Conservation (phyloP, 2,113 vertebrate species). For the Seriola rivoliana region DNA sequence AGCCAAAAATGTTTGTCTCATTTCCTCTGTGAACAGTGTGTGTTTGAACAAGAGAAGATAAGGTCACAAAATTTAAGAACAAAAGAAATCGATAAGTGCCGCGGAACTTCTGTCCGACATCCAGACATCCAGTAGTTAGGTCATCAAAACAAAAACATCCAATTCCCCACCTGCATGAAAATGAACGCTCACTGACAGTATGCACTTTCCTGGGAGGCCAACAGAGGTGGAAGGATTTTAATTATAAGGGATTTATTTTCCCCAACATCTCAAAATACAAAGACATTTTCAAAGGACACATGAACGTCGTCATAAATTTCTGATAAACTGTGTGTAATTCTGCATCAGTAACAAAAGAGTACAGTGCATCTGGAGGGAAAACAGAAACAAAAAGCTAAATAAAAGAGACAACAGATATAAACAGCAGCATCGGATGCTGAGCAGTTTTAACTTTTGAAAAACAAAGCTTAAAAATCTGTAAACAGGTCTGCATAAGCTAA, state of each 20-base stretch:
- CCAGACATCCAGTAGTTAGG: conserved; percentile 2
- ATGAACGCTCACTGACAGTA: not conserved
- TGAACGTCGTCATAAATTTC: conserved; percentile 24
- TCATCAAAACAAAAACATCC: not conserved
- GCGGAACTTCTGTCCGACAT: not conserved
- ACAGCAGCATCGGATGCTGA: conserved; percentile 16
- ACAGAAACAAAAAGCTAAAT: not conserved
- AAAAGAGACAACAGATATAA: not conserved
- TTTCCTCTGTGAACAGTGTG: not conserved
- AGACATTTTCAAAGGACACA: conserved; percentile 23
- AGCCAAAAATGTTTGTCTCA: not conserved
- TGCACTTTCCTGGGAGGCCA: not conserved
- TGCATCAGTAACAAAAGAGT: conserved; percentile 44
- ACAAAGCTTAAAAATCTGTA: conserved; percentile 36
- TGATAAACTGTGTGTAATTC: conserved; percentile 10
- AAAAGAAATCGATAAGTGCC: not conserved
- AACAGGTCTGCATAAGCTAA: conserved; percentile 49
- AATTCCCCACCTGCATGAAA: not conserved
- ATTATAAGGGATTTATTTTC: conserved; percentile 19
- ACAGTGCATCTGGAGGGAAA: conserved; percentile 15
- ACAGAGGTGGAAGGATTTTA: conserved; percentile 43
- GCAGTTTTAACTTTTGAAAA: not conserved
- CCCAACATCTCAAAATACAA: conserved; percentile 43
- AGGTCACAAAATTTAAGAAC: not conserved
- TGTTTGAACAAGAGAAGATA: not conserved